phyloP scores from a whole-genome alignment of 2,113 vertebrate genomes.

The Phyllopteryx taeniolatus region DNA sequence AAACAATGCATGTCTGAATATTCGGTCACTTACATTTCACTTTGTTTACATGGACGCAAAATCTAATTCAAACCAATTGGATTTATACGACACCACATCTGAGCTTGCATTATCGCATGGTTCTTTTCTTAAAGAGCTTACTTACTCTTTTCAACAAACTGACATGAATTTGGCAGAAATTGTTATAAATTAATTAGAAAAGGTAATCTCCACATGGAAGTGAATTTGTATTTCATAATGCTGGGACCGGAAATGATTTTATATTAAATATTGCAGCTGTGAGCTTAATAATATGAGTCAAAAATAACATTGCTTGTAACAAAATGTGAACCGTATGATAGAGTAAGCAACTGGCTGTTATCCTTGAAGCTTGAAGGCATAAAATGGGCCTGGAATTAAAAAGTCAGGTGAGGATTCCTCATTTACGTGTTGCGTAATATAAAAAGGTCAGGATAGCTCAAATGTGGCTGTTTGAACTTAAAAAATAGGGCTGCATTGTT shows the following conservation, averaged over 20 bases:
- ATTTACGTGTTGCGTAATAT: not conserved
- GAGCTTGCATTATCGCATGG: not conserved
- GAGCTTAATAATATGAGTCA: not conserved
- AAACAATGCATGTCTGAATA: not conserved
- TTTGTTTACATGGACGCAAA: not conserved
- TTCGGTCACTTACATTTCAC: not conserved
- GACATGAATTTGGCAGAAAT: conserved; percentile 7
- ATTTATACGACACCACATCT: not conserved
- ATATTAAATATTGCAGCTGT: not conserved
- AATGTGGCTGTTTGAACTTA: not conserved
- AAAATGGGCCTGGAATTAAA: conserved; percentile 2
- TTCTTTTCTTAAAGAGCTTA: not conserved
- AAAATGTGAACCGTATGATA: conserved; percentile 10
- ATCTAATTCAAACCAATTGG: not conserved
- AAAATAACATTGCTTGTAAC: conserved; percentile 14
- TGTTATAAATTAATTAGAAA: conserved; percentile 22
- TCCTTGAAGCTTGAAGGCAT: not conserved
- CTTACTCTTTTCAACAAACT: not conserved
- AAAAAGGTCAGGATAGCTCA: conserved; percentile 28
- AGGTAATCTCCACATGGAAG: not conserved
- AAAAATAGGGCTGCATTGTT: not conserved
- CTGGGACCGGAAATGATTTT: not conserved
- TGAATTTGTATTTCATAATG: not conserved
- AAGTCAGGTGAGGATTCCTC: not conserved
- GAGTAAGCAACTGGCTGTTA: not conserved